Base-by-base conservation (phyloP, 1,140 invertebrate species). In the Danaus melanippus region DNA sequence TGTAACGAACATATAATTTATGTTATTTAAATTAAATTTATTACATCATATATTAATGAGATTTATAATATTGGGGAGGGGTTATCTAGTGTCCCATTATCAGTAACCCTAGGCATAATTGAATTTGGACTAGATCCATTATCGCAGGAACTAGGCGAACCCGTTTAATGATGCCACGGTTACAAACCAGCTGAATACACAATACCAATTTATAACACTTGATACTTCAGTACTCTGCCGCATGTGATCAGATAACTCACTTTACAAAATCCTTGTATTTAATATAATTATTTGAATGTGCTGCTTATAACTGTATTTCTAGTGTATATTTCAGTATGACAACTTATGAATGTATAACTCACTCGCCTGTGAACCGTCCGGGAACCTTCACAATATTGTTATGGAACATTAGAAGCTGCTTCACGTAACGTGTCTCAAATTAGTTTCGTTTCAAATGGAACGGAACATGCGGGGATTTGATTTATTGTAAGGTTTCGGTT, bases 111-210 rank as follows among this genome's bases (percentile, higher is more conserved):
- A 32, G 11, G 42, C 46, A 12, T n/a, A 46, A 47, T 46, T 58
- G 46, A 58, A 58, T 58, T 58, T 53, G 56, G 42, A 53, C 56
- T 53, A 58, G 50, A 53, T 58, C n/a, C 46, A 44, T 53, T 58
- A 58, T 58, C 50, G 21, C 21, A 32, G 15, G 47, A 48, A 49
- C 46, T 58, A 58, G 56, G 50, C 45, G 46, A 45, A 43, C 11
- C 21, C 41, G 11, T 10, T 47, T 47, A 61, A 53, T 59, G 53
- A 50, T 64, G 62, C 45, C 62, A 64, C 17, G 62, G 62, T 47
- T 50, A 48, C 4, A 32, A 32, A 32, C 21, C 50, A 15, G 40
- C 41, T 51, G 39, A 21, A 44, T 21, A 32, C 48, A 50, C 48
- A 50, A 50, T 41, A 50, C 39, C 48, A 50, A 50, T 41, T 40